Evolutionary conservation across 2,888 invertebrate species (phyloP).

Genomic region (Agonopterix arenella): DNA sequence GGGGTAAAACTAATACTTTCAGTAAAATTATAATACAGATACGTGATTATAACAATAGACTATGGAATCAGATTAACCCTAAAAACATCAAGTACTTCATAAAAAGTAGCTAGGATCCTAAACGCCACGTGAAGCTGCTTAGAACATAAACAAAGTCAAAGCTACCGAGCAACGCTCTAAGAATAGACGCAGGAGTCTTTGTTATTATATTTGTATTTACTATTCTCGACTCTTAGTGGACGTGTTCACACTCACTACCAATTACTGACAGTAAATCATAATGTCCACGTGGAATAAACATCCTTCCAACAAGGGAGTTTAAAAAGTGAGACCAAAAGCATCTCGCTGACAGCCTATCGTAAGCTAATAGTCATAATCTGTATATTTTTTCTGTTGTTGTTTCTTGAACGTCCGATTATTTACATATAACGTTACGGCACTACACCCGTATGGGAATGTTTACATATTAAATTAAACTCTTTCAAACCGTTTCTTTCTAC

Average conservation of each 20-base stretch:
- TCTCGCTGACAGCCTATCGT: slow-evolving; percentile 64
- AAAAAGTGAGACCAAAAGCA: slow-evolving; percentile 57
- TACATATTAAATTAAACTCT: slow-evolving; percentile 55
- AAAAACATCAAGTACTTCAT: background rate
- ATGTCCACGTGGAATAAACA: slow-evolving; percentile 68
- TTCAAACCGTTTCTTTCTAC: slow-evolving; percentile 29
- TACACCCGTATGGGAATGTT: slow-evolving; percentile 62
- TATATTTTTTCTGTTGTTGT: slow-evolving; percentile 49
- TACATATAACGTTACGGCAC: slow-evolving; percentile 39
- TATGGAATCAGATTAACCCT: background rate
- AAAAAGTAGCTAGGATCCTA: slow-evolving; percentile 23
- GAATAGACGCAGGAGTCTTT: slow-evolving; percentile 56
- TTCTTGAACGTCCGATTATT: slow-evolving; percentile 47
- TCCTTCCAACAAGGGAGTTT: slow-evolving; percentile 49
- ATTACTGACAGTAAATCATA: slow-evolving; percentile 73
- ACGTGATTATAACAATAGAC: background rate
- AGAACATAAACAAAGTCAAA: slow-evolving; percentile 45
- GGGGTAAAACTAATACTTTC: no score
- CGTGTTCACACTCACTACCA: slow-evolving; percentile 71
- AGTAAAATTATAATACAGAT: background rate
- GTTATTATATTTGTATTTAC: slow-evolving; percentile 68
- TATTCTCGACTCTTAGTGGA: slow-evolving; percentile 63
- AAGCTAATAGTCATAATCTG: slow-evolving; percentile 68
- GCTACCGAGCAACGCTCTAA: slow-evolving; percentile 33
- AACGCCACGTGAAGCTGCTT: slow-evolving; percentile 38